Base-by-base conservation (phyloP, 2,888 invertebrate species). In the Perithous albicinctus region DNA sequence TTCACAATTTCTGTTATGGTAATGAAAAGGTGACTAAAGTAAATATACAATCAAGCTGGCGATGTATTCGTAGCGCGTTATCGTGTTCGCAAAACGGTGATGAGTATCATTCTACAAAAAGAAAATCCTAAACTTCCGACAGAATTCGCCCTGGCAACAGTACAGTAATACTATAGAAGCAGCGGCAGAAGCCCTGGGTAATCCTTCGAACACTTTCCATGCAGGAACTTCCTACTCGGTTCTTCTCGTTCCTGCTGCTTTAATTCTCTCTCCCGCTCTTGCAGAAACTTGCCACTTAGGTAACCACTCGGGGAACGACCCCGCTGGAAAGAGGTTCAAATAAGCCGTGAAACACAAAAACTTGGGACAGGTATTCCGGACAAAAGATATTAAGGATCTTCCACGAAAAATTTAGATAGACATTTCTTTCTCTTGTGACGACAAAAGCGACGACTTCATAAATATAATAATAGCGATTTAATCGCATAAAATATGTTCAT, bases 201-300 rank as follows among this genome's bases (percentile, higher is more conserved):
- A 82, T 64, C 81, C 81, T 41, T 74, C 26, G 32, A 51, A 61
- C 41, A 59, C 72, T 75, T 78, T 75, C 56, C 59, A 75, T 35
- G 64, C 66, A 59, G 61, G 38, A 82, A 82, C n/a, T n/a, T n/a
- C n/a, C n/a, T n/a, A n/a, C n/a, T n/a, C n/a, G n/a, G n/a, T n/a
- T n/a, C n/a, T n/a, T n/a, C n/a, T n/a, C n/a, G n/a, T n/a, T n/a
- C 38, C 38, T 59, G 15, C 67, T 35, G 56, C 74, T 61, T 76
- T 82, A 82, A 82, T 82, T 82, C 75, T 78, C 82, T 66, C 54
- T 66, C 46, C 56, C 29, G 43, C 54, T 54, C 61, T 54, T 69
- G 70, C 74, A 35, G 56, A 82, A 84, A 84, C 84, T 84, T 84
- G 74, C 82, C 82, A 84, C 84, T 84, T 84, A 82, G 79, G 80